Percentiles rank a stretch among this genome's conserved stretches.
Evolutionary conservation across 1,140 invertebrate species (phyloP).

Genomic region (Papilio helenus): DNA sequence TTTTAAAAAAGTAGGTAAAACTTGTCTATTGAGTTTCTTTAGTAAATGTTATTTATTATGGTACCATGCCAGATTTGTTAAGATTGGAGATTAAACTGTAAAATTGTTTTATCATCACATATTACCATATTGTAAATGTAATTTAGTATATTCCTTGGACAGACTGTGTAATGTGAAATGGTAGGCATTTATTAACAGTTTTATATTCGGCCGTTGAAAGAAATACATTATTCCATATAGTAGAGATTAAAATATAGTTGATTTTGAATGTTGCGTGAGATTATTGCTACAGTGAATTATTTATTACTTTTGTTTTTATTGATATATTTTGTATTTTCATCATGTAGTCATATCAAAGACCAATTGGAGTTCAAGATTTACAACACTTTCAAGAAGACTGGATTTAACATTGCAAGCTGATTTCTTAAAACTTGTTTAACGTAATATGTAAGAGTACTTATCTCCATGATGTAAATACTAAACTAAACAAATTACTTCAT

Average conservation of each 20-base stretch:
- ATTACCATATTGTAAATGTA: neutral
- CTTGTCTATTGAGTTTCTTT: neutral
- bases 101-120: neutral
- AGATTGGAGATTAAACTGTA: neutral
- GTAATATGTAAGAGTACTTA: neutral
- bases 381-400: too few relatives aligned
- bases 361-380: neutral
- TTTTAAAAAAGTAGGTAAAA: too few relatives aligned
- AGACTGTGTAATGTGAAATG: constrained; percentile 25
- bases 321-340: constrained; percentile 3
- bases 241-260: constrained; percentile 29
- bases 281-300: constrained; percentile 22
- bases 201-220: constrained; percentile 32
- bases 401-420: too few relatives aligned
- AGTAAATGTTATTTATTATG: neutral
- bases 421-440: neutral
- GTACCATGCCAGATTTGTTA: neutral
- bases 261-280: constrained; percentile 32
- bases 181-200: constrained; percentile 35
- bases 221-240: constrained; percentile 32
- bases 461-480: constrained; percentile 19
- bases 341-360: neutral
- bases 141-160: constrained; percentile 12
- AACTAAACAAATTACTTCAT: neutral
- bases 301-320: constrained; percentile 9